Evolutionary conservation across 2,113 vertebrate genomes (phyloP).

Genomic region (Brachyhypopomus gauderio): DNA sequence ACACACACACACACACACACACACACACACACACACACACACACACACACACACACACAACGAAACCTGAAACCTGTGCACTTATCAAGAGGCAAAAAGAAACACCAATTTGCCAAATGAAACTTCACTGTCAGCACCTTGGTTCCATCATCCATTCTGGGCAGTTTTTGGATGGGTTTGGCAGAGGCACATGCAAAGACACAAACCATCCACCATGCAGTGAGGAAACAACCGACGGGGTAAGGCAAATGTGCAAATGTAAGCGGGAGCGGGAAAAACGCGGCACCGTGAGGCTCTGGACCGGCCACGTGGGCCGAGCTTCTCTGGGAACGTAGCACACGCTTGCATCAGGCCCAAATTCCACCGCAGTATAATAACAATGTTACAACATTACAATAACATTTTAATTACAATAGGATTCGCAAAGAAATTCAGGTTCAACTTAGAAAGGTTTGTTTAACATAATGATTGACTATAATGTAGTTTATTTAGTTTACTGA

Average conservation of each 20-base stretch:
- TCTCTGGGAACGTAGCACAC: constrained; percentile 7
- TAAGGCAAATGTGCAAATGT: neutral
- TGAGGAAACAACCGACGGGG: neutral
- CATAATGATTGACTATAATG: neutral
- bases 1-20: constrained; percentile 3
- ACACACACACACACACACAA: constrained; percentile 1
- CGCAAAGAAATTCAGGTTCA: neutral
- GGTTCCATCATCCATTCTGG: constrained; percentile 17
- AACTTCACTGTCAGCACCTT: constrained; percentile 45
- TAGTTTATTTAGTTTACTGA: constrained; percentile 9
- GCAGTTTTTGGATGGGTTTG: constrained; percentile 5
- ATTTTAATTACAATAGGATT: neutral
- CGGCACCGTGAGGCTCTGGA: neutral
- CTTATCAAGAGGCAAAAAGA: constrained; percentile 45
- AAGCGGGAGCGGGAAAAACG: neutral
- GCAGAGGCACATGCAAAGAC: neutral
- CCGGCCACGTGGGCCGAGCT: neutral
- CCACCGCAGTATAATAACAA: constrained; percentile 18
- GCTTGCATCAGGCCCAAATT: neutral
- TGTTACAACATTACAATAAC: constrained; percentile 29
- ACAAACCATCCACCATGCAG: neutral
- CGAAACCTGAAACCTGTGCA: constrained; percentile 19
- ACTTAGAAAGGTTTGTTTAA: neutral
- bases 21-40: neutral
- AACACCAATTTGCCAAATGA: constrained; percentile 45